A percentile compares a stretch with the other conserved stretches of the same genome.
Evolutionary conservation across 2,888 invertebrate genomes (phyloP).

Genomic region (Nomada fabriciana): DNA sequence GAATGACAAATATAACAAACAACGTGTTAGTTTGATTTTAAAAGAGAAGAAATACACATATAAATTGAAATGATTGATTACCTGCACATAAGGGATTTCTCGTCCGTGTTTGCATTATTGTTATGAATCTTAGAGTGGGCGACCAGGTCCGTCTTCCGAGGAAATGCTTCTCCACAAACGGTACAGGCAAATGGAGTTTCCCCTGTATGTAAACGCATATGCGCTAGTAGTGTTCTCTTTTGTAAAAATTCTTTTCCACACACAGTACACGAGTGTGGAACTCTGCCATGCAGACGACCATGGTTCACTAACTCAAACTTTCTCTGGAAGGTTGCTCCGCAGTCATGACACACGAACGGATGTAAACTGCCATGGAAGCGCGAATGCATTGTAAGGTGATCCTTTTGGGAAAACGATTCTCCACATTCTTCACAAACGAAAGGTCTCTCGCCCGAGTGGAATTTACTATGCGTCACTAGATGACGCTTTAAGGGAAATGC

Average conservation of each 20-base stretch:
- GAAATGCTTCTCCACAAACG: constrained; percentile 91
- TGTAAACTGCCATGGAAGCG: constrained; percentile 98
- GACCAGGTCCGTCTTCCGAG: constrained; percentile 89
- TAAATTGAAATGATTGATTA: constrained; percentile 64
- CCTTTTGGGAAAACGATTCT: constrained; percentile 96
- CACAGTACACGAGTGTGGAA: constrained; percentile 92
- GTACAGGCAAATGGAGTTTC: constrained; percentile 91
- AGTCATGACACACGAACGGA: constrained; percentile 97
- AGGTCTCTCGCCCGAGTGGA: constrained; percentile 93
- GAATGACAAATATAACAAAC: constrained; percentile 32
- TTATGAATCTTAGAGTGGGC: constrained; percentile 86
- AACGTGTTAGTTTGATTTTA: background rate
- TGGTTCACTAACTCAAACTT: constrained; percentile 95
- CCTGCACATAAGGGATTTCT: constrained; percentile 85
- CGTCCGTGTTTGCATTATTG: constrained; percentile 84
- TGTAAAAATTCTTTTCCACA: constrained; percentile 95
- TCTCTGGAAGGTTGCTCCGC: constrained; percentile 93
- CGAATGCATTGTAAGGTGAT: constrained; percentile 95
- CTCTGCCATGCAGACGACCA: constrained; percentile 91
- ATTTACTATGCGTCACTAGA: constrained; percentile 93
- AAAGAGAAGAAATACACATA: background rate
- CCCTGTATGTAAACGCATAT: constrained; percentile 91
- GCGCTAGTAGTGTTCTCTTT: constrained; percentile 92
- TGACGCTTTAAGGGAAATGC: constrained; percentile 93
- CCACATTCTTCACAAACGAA: constrained; percentile 95